phyloP scores from a whole-genome alignment of 2,888 invertebrate genomes.

The Hirtodrosophila confusa region DNA sequence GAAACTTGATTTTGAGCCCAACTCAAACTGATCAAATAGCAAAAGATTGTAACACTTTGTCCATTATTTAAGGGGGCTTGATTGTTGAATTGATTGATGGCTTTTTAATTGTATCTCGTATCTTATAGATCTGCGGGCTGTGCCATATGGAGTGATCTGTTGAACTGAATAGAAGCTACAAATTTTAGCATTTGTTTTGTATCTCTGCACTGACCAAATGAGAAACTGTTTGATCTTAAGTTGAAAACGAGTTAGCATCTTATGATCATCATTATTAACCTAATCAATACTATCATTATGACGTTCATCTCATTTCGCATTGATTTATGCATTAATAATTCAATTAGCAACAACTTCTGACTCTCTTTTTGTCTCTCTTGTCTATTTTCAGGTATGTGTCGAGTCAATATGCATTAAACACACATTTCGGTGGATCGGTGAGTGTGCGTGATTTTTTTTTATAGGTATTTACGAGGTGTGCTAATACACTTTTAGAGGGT shows the following conservation, averaged over 20 bases:
- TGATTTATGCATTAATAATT: slow-evolving; percentile 73
- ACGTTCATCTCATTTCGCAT: slow-evolving; percentile 40
- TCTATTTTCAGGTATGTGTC: slow-evolving; percentile 65
- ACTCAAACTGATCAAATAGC: slow-evolving; percentile 5
- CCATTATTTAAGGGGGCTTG: slow-evolving; percentile 14
- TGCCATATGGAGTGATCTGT: neutral
- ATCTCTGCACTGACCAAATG: no score
- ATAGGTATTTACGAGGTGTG: no score
- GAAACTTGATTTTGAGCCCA: neutral
- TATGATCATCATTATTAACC: slow-evolving; percentile 9
- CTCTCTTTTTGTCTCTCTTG: slow-evolving; percentile 9
- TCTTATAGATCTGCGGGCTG: slow-evolving; percentile 2
- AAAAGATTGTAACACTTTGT: slow-evolving; percentile 32
- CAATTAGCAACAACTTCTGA: slow-evolving; percentile 51
- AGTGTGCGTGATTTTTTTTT: no score
- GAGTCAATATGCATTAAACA: slow-evolving; percentile 41
- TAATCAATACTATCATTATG: slow-evolving; percentile 9
- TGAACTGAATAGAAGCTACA: neutral
- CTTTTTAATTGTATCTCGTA: slow-evolving; percentile 46
- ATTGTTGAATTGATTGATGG: slow-evolving; percentile 42
- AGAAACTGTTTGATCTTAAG: slow-evolving; percentile 6
- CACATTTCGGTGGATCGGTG: slow-evolving; percentile 5
- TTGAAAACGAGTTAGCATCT: slow-evolving; percentile 27
- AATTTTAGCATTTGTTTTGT: no score
- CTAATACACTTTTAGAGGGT: no score